These are phyloP conservation scores for Drosophila bocki DNA, from an alignment of 1,140 invertebrate species.

Conservation along the genomic window DNA sequence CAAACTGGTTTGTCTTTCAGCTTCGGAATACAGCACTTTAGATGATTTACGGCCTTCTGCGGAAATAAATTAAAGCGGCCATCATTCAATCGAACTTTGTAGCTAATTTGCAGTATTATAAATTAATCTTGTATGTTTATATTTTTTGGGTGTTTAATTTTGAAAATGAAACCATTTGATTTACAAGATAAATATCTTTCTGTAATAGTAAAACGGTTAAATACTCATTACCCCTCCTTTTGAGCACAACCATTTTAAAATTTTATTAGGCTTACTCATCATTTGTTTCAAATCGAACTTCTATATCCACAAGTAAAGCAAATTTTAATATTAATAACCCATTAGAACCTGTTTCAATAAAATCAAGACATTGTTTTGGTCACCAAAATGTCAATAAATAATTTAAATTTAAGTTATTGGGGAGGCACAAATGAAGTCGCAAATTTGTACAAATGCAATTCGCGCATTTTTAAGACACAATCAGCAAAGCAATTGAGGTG, in stretches of 20 bases:
- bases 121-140: not conserved
- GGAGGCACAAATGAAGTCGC: slow-evolving; percentile 50
- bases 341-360: slow-evolving; percentile 22
- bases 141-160: not conserved
- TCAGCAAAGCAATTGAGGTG: slow-evolving; percentile 32
- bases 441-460: slow-evolving; percentile 38
- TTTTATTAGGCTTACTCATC: not conserved
- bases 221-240: not conserved
- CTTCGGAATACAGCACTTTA: slow-evolving; percentile 4
- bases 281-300: not conserved
- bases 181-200: no score
- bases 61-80: slow-evolving; percentile 2
- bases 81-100: not conserved
- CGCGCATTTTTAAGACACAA: slow-evolving; percentile 37
- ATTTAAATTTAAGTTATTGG: slow-evolving; percentile 39
- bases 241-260: not conserved
- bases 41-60: slow-evolving; percentile 29
- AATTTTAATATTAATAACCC: slow-evolving; percentile 19
- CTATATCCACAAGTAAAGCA: not conserved
- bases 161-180: no score
- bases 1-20: slow-evolving; percentile 26
- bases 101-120: not conserved
- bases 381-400: slow-evolving; percentile 15
- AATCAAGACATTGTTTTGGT: slow-evolving; percentile 11
- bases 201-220: not conserved